These are phyloP conservation scores for Melanotaenia boesemani DNA, from an alignment of 2,797 vertebrate species.

Conservation along the genomic window DNA sequence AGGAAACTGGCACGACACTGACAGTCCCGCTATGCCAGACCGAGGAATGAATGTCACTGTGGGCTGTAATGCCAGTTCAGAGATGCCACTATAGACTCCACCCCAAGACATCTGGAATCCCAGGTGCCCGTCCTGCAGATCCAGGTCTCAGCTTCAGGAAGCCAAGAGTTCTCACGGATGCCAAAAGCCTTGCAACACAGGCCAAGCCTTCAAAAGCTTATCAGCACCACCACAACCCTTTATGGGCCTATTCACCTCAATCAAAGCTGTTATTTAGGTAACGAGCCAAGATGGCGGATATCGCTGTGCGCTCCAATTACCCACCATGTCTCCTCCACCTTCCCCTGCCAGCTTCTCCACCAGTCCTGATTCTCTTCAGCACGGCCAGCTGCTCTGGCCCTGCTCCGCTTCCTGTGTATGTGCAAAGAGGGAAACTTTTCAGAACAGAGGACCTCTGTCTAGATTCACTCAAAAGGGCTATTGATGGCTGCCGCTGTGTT, in stretches of 20 bases:
- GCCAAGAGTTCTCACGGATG: slow-evolving; percentile 57
- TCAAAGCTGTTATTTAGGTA: slow-evolving; percentile 81
- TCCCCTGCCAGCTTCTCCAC: slow-evolving; percentile 74
- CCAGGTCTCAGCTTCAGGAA: slow-evolving; percentile 82
- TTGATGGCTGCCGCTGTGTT: slow-evolving; percentile 49
- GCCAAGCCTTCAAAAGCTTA: slow-evolving; percentile 73
- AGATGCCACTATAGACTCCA: slow-evolving; percentile 71
- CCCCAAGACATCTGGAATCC: slow-evolving; percentile 81
- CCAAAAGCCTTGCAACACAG: slow-evolving; percentile 51
- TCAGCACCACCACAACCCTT: slow-evolving; percentile 74
- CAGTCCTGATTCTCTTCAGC: slow-evolving; percentile 74
- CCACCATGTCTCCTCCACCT: slow-evolving; percentile 60
- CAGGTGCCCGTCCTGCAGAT: slow-evolving; percentile 76
- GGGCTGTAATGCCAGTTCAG: slow-evolving; percentile 65
- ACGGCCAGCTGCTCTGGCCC: slow-evolving; percentile 78
- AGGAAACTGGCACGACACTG: slow-evolving; percentile 69
- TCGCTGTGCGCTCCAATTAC: slow-evolving; percentile 71
- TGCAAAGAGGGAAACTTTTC: slow-evolving; percentile 55
- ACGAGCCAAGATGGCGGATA: slow-evolving; percentile 78
- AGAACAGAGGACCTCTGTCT: slow-evolving; percentile 72
- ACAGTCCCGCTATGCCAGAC: slow-evolving; percentile 53
- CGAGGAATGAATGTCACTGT: slow-evolving; percentile 74
- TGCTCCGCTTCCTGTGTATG: slow-evolving; percentile 56
- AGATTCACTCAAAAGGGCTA: slow-evolving; percentile 48
- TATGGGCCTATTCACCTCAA: slow-evolving; percentile 78